These are phyloP conservation scores for Zelostemma sp. DNA, from an alignment of 1,140 invertebrate species.

Conservation along the genomic window DNA sequence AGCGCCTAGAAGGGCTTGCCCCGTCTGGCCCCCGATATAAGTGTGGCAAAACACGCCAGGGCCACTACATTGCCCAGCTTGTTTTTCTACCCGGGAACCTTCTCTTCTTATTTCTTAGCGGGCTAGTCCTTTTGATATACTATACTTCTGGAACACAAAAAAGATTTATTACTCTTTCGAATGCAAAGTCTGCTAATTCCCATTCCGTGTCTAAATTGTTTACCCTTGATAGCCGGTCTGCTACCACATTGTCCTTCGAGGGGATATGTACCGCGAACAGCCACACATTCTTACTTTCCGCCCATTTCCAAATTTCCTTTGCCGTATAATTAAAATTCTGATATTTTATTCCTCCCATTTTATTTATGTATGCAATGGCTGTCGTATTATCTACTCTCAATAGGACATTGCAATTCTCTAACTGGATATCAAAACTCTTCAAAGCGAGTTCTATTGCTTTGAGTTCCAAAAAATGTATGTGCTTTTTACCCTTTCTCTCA, in stretches of 20 bases:
- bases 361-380: slow-evolving; percentile 39
- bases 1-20: too few species aligned
- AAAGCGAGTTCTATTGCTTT: slow-evolving; percentile 48
- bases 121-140: too few species aligned
- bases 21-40: too few species aligned
- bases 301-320: slow-evolving; percentile 19
- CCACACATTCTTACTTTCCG: slow-evolving; percentile 31
- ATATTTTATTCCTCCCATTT: slow-evolving; percentile 41
- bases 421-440: background rate
- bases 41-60: too few species aligned
- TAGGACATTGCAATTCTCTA: slow-evolving; percentile 48
- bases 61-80: too few species aligned
- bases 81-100: too few species aligned
- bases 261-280: slow-evolving; percentile 47
- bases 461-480: slow-evolving; percentile 60
- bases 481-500: slow-evolving; percentile 28
- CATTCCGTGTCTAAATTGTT: slow-evolving; percentile 27
- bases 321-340: slow-evolving; percentile 47
- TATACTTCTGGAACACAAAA: slow-evolving; percentile 26
- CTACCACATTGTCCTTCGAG: slow-evolving; percentile 2
- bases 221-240: slow-evolving; percentile 14
- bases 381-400: slow-evolving; percentile 60
- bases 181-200: slow-evolving; percentile 20
- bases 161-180: slow-evolving; percentile 14
- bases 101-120: too few species aligned